Percentiles rank a stretch among this genome's conserved stretches.
Conservation (phyloP, 2,797 vertebrate genomes). For the Cryptoprocta ferox region DNA sequence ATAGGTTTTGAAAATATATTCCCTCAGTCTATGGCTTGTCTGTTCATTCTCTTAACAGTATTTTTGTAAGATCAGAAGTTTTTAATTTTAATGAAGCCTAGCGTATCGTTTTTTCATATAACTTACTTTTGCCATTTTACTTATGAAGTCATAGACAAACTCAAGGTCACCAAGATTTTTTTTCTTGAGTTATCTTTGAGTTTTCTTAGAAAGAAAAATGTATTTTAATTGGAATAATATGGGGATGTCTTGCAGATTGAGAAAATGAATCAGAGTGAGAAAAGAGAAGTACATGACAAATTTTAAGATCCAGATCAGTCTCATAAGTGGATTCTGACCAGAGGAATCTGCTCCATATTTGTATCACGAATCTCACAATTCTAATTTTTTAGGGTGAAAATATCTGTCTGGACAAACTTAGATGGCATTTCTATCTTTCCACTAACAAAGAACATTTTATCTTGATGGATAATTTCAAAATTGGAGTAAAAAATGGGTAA, state of each 20-base stretch:
- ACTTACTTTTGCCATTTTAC: neutral
- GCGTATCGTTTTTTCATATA: neutral
- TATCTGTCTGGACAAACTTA: neutral
- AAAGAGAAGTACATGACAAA: neutral
- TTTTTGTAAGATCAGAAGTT: neutral
- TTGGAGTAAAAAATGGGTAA: neutral
- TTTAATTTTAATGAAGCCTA: slow-evolving; percentile 2
- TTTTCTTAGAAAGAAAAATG: neutral
- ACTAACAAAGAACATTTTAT: neutral
- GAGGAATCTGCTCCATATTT: neutral
- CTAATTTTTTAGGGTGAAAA: neutral
- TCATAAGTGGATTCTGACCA: neutral
- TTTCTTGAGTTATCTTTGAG: neutral
- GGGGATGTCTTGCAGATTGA: neutral
- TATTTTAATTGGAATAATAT: neutral
- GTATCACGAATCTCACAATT: neutral
- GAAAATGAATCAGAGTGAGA: neutral
- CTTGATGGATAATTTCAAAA: neutral
- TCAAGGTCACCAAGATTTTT: neutral
- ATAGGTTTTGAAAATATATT: neutral
- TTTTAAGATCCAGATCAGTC: neutral
- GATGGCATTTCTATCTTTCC: neutral
- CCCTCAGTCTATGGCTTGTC: neutral
- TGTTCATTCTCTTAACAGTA: neutral
- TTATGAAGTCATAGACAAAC: neutral